Percentiles rank a stretch among this genome's conserved stretches.
Conservation (phyloP, 1,140 invertebrate genomes). For the Branchinecta lynchi region DNA sequence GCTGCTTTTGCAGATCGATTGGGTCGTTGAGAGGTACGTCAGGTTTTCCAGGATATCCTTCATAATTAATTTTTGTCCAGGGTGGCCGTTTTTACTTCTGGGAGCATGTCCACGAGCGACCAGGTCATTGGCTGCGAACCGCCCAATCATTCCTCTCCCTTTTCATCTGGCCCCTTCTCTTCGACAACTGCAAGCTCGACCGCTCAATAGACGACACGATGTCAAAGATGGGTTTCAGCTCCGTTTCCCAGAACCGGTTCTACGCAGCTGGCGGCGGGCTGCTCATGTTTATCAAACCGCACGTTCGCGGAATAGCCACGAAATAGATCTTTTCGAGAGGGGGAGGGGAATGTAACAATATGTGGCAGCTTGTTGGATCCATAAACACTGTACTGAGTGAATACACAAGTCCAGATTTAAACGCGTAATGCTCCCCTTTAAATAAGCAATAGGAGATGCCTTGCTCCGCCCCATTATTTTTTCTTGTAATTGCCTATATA, state of each 20-base stretch:
- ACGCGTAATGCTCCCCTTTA: too few species aligned
- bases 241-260: background rate
- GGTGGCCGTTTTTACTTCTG: slow-evolving; percentile 28
- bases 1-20: too few species aligned
- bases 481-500: too few species aligned
- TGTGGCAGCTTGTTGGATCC: too few species aligned
- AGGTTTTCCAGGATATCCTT: too few species aligned
- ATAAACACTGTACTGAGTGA: too few species aligned
- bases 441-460: too few species aligned
- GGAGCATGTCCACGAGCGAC: slow-evolving; percentile 25
- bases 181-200: slow-evolving; percentile 17
- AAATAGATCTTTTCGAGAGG: background rate
- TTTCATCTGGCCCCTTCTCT: background rate
- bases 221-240: background rate
- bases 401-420: too few species aligned
- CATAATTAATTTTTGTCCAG: slow-evolving; percentile 21
- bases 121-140: slow-evolving; percentile 15
- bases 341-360: too few species aligned
- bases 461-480: too few species aligned
- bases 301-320: background rate
- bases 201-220: slow-evolving; percentile 12
- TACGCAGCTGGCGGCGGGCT: background rate
- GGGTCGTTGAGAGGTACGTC: too few species aligned
- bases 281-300: background rate
- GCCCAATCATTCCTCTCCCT: slow-evolving; percentile 25